Conservation (phyloP, 2,888 invertebrate species). For the Gymnosoma rotundatum region DNA sequence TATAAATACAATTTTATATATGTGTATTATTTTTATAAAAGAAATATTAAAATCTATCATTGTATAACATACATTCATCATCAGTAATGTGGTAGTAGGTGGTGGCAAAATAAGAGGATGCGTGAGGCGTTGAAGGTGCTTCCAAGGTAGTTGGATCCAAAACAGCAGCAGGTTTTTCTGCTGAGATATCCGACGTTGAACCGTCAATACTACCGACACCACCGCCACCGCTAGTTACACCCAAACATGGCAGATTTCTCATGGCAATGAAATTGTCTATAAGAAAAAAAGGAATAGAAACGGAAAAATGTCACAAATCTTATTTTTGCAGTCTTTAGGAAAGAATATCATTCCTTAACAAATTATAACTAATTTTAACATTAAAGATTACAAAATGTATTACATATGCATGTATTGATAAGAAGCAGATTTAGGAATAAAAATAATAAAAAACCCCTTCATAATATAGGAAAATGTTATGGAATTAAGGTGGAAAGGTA, state of each 20-base stretch:
- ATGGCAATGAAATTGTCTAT: constrained; percentile 81
- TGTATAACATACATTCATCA: constrained; percentile 81
- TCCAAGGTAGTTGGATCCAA: constrained; percentile 78
- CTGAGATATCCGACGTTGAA: constrained; percentile 69
- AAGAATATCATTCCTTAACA: constrained; percentile 21
- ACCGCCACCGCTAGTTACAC: constrained; percentile 74
- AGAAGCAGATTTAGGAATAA: too few species aligned
- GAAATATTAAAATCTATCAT: constrained; percentile 41
- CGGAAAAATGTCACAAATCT: constrained; percentile 52
- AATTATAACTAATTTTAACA: constrained; percentile 35
- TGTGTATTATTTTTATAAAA: neutral
- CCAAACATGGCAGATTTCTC: constrained; percentile 81
- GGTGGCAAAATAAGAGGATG: constrained; percentile 81
- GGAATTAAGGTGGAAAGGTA: too few species aligned
- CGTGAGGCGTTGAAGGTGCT: constrained; percentile 76
- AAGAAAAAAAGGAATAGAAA: constrained; percentile 75
- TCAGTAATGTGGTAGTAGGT: constrained; percentile 81
- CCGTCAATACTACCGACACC: constrained; percentile 72
- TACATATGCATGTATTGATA: neutral
- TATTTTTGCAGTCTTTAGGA: constrained; percentile 41
- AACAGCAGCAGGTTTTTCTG: constrained; percentile 72
- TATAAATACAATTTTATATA: too few species aligned
- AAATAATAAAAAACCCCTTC: too few species aligned
- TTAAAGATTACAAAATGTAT: neutral
- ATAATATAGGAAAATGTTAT: too few species aligned